These are phyloP conservation scores for Pristionchus maxplancki DNA, from an alignment of 2,888 invertebrate species.

Conservation along the genomic window DNA sequence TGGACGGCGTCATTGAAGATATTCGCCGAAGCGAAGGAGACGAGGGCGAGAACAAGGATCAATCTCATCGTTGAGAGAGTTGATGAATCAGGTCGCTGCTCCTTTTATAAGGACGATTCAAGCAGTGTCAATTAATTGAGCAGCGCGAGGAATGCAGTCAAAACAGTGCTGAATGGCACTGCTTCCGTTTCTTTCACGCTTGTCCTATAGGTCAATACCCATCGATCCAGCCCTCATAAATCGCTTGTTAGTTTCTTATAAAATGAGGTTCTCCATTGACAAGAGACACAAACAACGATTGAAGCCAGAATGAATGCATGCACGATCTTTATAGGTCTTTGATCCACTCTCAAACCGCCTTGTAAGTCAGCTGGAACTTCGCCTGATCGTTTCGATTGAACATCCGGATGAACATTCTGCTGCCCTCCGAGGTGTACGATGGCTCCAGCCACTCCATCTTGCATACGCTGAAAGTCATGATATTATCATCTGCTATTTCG, in stretches of 20 bases:
- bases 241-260: no score
- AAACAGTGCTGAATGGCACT: background rate
- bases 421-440: conserved; percentile 43
- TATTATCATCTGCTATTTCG: background rate
- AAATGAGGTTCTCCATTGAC: background rate
- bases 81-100: background rate
- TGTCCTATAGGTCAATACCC: no score
- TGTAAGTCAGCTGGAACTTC: background rate
- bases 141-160: background rate
- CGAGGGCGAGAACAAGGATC: conserved; percentile 12
- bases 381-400: conserved; percentile 32
- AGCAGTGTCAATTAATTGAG: background rate
- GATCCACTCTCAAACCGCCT: background rate
- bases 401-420: conserved; percentile 36
- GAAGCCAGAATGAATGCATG: background rate
- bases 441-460: conserved; percentile 10
- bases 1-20: background rate
- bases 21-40: background rate
- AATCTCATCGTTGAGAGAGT: conserved; percentile 21
- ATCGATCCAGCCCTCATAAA: no score
- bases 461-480: conserved; percentile 12
- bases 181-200: background rate
- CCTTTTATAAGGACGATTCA: background rate
- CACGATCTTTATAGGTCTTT: background rate
- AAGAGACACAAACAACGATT: background rate